phyloP scores from a whole-genome alignment of 37 sponge, comb jelly and placozoan species.

The Hormiphora californensis region DNA sequence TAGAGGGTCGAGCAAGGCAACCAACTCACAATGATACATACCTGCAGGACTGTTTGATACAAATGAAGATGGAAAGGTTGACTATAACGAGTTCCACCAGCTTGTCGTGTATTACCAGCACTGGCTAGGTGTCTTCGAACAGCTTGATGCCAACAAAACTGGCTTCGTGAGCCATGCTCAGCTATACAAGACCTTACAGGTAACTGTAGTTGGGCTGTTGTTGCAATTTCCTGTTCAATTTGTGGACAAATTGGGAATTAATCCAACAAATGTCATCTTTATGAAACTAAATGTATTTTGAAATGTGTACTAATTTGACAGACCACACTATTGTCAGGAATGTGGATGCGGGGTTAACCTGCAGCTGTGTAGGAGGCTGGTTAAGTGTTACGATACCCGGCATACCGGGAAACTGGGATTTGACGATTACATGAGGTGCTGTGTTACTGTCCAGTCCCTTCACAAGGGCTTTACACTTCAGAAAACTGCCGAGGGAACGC shows the following conservation, averaged over 20 bases:
- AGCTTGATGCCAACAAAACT: not conserved
- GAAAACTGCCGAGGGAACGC: not conserved
- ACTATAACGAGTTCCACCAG: not conserved
- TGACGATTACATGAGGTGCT: conserved; percentile 34
- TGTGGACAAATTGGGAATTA: not conserved
- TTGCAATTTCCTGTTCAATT: not conserved
- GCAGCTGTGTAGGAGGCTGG: not conserved
- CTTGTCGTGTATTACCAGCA: not conserved
- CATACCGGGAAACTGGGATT: not conserved
- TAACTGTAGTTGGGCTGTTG: not conserved
- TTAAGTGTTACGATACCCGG: not conserved
- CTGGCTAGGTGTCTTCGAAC: not conserved
- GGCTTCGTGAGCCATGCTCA: not conserved
- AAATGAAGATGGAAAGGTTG: not conserved
- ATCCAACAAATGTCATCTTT: not conserved
- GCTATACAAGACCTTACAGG: conserved; percentile 8
- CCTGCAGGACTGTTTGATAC: not conserved
- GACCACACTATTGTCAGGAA: not conserved
- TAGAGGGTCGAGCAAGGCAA: too few relatives aligned
- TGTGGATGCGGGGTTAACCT: conserved; percentile 6
- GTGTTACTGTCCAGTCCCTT: conserved; percentile 22
- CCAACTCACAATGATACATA: too few relatives aligned
- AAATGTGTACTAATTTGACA: not conserved
- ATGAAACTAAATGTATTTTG: too few relatives aligned
- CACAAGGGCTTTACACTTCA: conserved; percentile 9